A percentile compares a stretch with the other conserved stretches of the same genome.
These are phyloP conservation scores for Aspiorhynchus laticeps DNA, from an alignment of 2,113 vertebrate genomes.

Conservation along the genomic window DNA sequence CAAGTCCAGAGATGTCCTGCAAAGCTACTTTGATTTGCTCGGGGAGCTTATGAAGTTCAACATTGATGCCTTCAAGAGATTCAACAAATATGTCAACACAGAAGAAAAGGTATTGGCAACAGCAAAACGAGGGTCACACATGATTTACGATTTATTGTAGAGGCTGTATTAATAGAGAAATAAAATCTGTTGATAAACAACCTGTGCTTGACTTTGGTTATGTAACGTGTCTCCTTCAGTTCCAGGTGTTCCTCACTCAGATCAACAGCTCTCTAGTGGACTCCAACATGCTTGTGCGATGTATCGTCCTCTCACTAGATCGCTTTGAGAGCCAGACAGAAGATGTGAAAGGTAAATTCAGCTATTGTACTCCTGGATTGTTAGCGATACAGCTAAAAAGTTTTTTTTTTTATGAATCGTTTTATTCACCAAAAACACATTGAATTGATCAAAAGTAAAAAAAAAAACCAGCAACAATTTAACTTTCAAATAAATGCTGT, in stretches of 20 bases:
- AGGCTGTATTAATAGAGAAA: neutral
- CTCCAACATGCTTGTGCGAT: conserved; percentile 98
- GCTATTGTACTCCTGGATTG: neutral
- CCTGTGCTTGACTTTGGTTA: neutral
- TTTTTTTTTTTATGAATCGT: no score
- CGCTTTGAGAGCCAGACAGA: conserved; percentile 91
- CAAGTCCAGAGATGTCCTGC: conserved; percentile 94
- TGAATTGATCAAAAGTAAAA: neutral
- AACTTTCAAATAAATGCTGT: no score
- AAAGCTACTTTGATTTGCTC: conserved; percentile 98
- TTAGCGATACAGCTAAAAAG: neutral
- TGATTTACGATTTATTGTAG: neutral
- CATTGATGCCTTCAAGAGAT: conserved; percentile 96
- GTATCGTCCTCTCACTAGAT: conserved; percentile 94
- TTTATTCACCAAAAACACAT: neutral
- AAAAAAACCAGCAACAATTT: no score
- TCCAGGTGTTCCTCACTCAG: conserved; percentile 95
- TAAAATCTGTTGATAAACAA: neutral
- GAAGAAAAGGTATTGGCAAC: conserved; percentile 86
- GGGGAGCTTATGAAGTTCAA: conserved; percentile 99
- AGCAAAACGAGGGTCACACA: neutral
- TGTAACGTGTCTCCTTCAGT: conserved; percentile 72
- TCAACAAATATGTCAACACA: conserved; percentile 98
- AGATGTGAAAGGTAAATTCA: conserved; percentile 74
- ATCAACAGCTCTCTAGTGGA: conserved; percentile 98